Evolutionary conservation across 2,888 invertebrate genomes (phyloP).

Genomic region (Crematogaster levior): DNA sequence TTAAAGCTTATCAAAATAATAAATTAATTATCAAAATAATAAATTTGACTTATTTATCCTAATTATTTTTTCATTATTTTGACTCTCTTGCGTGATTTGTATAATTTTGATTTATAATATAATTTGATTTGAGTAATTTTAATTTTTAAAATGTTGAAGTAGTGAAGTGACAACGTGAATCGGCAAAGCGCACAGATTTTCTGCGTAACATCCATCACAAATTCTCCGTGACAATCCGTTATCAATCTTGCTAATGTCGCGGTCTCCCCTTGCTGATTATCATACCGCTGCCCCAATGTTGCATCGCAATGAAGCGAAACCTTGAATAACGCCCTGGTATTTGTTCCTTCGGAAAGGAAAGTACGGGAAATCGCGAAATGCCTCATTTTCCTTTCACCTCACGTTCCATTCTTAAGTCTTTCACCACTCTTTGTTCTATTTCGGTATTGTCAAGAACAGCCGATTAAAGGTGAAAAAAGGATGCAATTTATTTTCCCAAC

Average conservation of each 20-base stretch:
- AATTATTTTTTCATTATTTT: constrained; percentile 6
- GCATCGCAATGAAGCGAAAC: constrained; percentile 69
- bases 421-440: constrained; percentile 38
- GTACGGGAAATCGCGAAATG: constrained; percentile 42
- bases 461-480: constrained; percentile 49
- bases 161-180: constrained; percentile 24
- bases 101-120: too few relatives aligned
- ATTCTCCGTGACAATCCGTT: constrained; percentile 74
- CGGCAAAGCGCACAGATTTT: constrained; percentile 58
- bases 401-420: constrained; percentile 47
- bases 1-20: too few relatives aligned
- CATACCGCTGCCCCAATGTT: constrained; percentile 66
- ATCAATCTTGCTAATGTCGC: constrained; percentile 78
- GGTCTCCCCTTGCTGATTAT: constrained; percentile 70
- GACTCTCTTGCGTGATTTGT: neutral
- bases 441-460: constrained; percentile 38
- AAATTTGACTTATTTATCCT: constrained; percentile 28
- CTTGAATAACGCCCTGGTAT: constrained; percentile 65
- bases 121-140: too few relatives aligned
- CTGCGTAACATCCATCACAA: constrained; percentile 67
- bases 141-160: constrained; percentile 28
- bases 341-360: constrained; percentile 55
- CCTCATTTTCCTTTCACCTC: constrained; percentile 28
- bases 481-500: constrained; percentile 22
- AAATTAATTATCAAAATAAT: constrained; percentile 27